These are phyloP conservation scores for Sturmia bella DNA, from an alignment of 2,888 invertebrate species.

Conservation along the genomic window DNA sequence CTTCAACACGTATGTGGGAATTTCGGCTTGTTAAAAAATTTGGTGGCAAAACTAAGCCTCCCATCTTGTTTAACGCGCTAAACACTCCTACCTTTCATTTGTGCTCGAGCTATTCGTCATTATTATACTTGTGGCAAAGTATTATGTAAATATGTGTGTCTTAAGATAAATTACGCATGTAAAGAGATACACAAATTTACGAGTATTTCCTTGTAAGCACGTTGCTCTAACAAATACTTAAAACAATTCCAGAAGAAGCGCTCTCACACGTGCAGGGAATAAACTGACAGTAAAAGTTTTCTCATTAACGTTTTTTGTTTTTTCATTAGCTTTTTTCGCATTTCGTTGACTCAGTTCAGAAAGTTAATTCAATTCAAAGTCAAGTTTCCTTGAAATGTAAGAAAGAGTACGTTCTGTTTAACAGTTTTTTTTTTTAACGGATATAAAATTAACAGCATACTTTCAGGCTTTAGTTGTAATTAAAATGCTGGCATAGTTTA, in stretches of 20 bases:
- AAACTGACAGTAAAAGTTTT: constrained; percentile 47
- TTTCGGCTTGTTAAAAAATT: constrained; percentile 60
- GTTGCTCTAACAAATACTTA: constrained; percentile 16
- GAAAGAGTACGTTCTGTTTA: constrained; percentile 8
- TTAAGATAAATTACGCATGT: constrained; percentile 58
- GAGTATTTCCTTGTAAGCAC: constrained; percentile 25
- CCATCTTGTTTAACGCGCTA: neutral
- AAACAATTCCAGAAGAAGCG: neutral
- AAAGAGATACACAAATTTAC: constrained; percentile 31
- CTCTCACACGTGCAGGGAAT: constrained; percentile 20
- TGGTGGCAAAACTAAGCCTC: constrained; percentile 38
- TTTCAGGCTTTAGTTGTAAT: constrained; percentile 32
- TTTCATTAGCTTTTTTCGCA: constrained; percentile 6
- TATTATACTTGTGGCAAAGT: constrained; percentile 28
- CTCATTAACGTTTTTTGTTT: constrained; percentile 51
- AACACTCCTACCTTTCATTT: neutral
- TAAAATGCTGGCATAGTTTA: constrained; percentile 36
- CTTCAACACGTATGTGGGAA: constrained; percentile 56
- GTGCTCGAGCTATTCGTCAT: neutral
- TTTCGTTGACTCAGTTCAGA: neutral
- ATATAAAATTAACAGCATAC: constrained; percentile 17
- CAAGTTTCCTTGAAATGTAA: neutral
- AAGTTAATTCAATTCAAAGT: constrained; percentile 51
- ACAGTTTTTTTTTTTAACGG: neutral
- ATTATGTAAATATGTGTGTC: neutral